These are phyloP conservation scores for Troides aeacus DNA, from an alignment of 2,888 invertebrate species.

Conservation along the genomic window DNA sequence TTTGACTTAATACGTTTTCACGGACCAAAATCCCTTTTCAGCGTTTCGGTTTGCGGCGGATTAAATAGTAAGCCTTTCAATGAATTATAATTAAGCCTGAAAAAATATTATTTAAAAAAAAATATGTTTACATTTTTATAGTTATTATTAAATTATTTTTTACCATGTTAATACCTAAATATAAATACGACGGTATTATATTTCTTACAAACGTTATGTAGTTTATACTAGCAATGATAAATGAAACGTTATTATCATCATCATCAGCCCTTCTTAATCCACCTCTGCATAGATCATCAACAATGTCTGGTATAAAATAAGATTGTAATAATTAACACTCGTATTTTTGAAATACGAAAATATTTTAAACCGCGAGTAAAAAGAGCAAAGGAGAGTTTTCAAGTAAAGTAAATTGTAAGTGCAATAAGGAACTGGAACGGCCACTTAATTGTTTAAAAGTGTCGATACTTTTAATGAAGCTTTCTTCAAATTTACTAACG, in stretches of 20 bases:
- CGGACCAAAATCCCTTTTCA: background rate
- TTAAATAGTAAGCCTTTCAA: conserved; percentile 10
- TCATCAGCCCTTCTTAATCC: too few relatives aligned
- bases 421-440: conserved; percentile 21
- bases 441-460: conserved; percentile 29
- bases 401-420: background rate
- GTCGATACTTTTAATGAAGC: conserved; percentile 28
- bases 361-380: too few relatives aligned
- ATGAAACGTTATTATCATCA: too few relatives aligned
- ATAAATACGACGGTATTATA: too few relatives aligned
- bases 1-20: background rate
- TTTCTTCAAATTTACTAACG: conserved; percentile 28
- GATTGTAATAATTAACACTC: too few relatives aligned
- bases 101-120: conserved; percentile 5
- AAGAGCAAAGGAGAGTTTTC: background rate
- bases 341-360: too few relatives aligned
- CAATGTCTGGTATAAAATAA: background rate
- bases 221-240: too few relatives aligned
- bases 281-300: too few relatives aligned
- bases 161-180: too few relatives aligned
- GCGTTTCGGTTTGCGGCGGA: conserved; percentile 5
- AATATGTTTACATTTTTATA: background rate
- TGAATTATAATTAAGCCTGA: conserved; percentile 14
- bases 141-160: background rate
- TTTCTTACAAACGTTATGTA: too few relatives aligned